phyloP scores from a whole-genome alignment of 1,140 invertebrate genomes.

The Chlorops oryzae region DNA sequence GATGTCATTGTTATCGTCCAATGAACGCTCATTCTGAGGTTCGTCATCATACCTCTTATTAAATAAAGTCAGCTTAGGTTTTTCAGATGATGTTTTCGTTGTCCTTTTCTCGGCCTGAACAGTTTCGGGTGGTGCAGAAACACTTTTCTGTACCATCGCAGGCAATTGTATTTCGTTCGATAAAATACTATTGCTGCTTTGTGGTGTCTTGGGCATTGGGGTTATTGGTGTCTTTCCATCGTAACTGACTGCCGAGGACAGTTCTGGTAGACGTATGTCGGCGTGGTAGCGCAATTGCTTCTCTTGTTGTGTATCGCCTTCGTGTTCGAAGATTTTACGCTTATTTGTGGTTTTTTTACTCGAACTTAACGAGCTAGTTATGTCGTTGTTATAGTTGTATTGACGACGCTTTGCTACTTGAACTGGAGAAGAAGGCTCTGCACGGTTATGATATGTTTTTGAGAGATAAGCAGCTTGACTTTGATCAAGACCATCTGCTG shows the following conservation, averaged over 20 bases:
- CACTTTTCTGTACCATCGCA: slow-evolving; percentile 8
- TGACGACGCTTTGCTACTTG: slow-evolving; percentile 35
- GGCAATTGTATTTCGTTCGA: neutral
- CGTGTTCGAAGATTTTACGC: slow-evolving; percentile 26
- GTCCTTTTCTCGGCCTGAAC: neutral
- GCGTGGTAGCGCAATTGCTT: neutral
- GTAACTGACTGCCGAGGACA: too few species aligned
- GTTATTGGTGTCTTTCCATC: slow-evolving; percentile 23
- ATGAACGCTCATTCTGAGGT: neutral
- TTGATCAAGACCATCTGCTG: too few species aligned
- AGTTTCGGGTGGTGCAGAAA: slow-evolving; percentile 20
- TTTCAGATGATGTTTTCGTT: slow-evolving; percentile 7
- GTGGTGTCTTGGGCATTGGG: slow-evolving; percentile 17
- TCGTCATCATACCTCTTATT: slow-evolving; percentile 24
- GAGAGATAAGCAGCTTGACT: too few species aligned
- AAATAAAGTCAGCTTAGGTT: slow-evolving; percentile 38
- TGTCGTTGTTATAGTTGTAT: slow-evolving; percentile 43
- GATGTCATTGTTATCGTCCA: neutral
- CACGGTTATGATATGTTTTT: too few species aligned
- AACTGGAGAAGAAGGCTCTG: slow-evolving; percentile 30
- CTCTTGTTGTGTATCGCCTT: neutral
- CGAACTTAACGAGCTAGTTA: slow-evolving; percentile 41
- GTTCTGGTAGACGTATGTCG: too few species aligned
- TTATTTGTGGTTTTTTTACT: slow-evolving; percentile 31
- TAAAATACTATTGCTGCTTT: neutral